Conservation (phyloP, 2,888 invertebrate species). For the Spodoptera exigua region DNA sequence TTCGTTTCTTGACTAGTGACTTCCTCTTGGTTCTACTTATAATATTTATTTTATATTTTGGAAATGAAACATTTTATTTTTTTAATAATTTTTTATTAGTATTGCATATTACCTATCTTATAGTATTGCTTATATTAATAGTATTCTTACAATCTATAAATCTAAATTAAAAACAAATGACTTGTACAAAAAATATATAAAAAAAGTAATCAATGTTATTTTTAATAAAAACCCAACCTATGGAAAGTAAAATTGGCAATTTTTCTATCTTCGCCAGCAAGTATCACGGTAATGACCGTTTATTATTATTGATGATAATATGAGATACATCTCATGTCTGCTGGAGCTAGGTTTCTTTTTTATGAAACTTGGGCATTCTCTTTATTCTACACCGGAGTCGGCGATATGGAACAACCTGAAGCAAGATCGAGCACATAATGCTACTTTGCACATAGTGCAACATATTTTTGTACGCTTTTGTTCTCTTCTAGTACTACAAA, state of each 20-base stretch:
- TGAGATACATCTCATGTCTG: slow-evolving; percentile 9
- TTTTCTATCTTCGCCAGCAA: slow-evolving; percentile 10
- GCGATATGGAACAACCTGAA: slow-evolving; percentile 17
- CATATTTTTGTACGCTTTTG: slow-evolving; percentile 17
- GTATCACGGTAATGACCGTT: slow-evolving; percentile 11
- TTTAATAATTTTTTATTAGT: too few relatives aligned
- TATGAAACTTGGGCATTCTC: slow-evolving; percentile 12
- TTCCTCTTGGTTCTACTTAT: too few relatives aligned
- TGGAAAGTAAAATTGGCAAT: slow-evolving; percentile 9
- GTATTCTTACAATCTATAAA: slow-evolving; percentile 6
- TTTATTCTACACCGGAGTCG: slow-evolving; percentile 18
- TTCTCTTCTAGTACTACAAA: too few relatives aligned
- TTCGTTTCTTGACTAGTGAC: slow-evolving; percentile 10
- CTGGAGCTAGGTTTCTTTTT: slow-evolving; percentile 9
- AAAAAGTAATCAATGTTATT: too few relatives aligned
- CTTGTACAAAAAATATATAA: too few relatives aligned
- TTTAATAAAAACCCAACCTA: too few relatives aligned
- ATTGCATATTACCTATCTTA: slow-evolving; percentile 7
- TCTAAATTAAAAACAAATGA: too few relatives aligned
- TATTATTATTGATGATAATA: slow-evolving; percentile 10
- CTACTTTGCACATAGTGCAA: slow-evolving; percentile 18
- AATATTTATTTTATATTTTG: too few relatives aligned
- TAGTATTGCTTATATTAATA: slow-evolving; percentile 2
- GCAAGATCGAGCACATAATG: slow-evolving; percentile 14
- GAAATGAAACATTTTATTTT: too few relatives aligned